Evolutionary conservation across 2,797 vertebrate species (phyloP).

Genomic region (Centropyge bicolor): DNA sequence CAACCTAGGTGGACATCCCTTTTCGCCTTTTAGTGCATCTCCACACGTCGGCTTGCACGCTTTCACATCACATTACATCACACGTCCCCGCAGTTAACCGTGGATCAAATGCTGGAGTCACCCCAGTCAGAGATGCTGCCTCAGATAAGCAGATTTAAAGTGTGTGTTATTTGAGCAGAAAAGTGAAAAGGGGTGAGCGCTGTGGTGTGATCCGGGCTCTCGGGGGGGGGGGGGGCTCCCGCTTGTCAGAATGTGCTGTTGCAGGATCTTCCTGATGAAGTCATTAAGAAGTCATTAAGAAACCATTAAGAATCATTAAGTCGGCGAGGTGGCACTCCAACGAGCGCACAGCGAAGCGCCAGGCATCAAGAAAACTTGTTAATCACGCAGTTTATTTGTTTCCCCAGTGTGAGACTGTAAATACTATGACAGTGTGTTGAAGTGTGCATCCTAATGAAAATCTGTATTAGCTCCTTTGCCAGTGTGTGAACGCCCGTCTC

Average conservation of each 20-base stretch:
- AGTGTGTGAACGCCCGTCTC: constrained; percentile 72
- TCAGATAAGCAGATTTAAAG: constrained; percentile 79
- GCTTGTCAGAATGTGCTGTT: constrained; percentile 81
- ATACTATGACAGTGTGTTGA: constrained; percentile 81
- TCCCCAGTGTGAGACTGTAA: constrained; percentile 85
- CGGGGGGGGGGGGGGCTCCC: constrained; percentile 76
- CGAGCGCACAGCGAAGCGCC: constrained; percentile 73
- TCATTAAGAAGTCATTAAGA: constrained; percentile 90
- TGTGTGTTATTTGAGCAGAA: constrained; percentile 75
- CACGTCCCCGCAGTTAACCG: constrained; percentile 55
- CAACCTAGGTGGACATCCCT: constrained; percentile 66
- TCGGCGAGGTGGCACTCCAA: constrained; percentile 81
- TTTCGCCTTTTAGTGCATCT: constrained; percentile 64
- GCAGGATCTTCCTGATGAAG: constrained; percentile 87
- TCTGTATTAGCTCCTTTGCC: constrained; percentile 75
- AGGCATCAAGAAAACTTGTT: constrained; percentile 84
- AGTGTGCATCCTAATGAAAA: constrained; percentile 79
- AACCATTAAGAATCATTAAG: constrained; percentile 90
- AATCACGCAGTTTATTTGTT: constrained; percentile 88
- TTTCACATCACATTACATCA: constrained; percentile 74
- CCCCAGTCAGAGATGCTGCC: constrained; percentile 64
- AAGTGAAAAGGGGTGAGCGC: constrained; percentile 58
- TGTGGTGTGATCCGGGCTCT: constrained; percentile 78
- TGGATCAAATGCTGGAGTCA: constrained; percentile 76
- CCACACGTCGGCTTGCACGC: constrained; percentile 56